Evolutionary conservation across 2,113 vertebrate genomes (phyloP), one percentile per base, ranked within the genome.

Genomic region (Zingel zingel): DNA sequence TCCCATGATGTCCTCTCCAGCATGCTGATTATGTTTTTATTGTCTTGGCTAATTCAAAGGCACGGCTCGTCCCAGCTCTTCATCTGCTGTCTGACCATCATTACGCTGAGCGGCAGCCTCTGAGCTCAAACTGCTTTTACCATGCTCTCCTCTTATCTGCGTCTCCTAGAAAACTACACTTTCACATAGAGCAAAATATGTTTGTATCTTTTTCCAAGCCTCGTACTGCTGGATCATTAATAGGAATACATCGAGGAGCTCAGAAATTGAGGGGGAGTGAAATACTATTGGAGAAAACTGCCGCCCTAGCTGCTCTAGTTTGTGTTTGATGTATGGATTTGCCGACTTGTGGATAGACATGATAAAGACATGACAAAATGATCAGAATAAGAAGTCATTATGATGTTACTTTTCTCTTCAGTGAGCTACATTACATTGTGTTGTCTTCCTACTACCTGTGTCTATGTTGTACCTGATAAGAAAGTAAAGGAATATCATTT

Each of bases 21-120:
- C 88, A 89, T 93, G 89, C 72, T 73, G 79, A 83, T 79, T 81
- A 89, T 83, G 77, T 70, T 80, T 74, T 74, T 43, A 70, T 71
- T 74, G 72, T 82, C 27, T 65, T 50, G 61, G 43, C 58, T 71
- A 56, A 77, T 67, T 81, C 48, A 77, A 65, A 79, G 23, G 85
- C 90, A 86, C 78, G 87, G 53, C 88, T 87, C 27, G 19, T 68
- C 76, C 30, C 79, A 66, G 58, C 61, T 75, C 50, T 76, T 33
- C 83, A 88, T 86, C 66, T 74, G 51, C 74, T 78, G 43, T 67
- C 80, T 81, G 45, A 87, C 71, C 78, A 54, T 84, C 62, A 62
- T 61, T 36, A 66, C 18, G 3, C 67, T 47, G 66, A 89, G 69
- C 27, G 13, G 15, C 62, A 61, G 45, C 53, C 79, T 78, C 79